Base-by-base conservation (phyloP, 2,797 vertebrate genomes). In the Acanthiza pusilla region DNA sequence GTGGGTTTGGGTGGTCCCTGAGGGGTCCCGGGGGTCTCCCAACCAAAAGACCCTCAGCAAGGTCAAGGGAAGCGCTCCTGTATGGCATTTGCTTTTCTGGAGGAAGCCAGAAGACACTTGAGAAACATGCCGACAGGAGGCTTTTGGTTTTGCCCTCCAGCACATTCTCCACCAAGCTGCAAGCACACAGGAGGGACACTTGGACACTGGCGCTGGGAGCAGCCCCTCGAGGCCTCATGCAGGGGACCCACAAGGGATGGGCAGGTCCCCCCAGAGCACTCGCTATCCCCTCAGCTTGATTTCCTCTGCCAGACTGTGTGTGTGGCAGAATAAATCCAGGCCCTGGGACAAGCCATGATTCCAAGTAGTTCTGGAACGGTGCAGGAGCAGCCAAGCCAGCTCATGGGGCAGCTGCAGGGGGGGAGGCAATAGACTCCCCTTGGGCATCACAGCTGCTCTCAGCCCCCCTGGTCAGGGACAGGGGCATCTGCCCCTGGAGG, bases 61-160 rank as follows among this genome's bases (percentile, higher is more conserved):
- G n/a, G n/a, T n/a, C n/a, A n/a, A 74, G 77, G 26, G 48, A 8
- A 42, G 8, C 2, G 0, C 8, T 16, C 4, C 7, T 45, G n/a
- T 58, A 7, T 3, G 53, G 25, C 76, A 88, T 73, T 67, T 73
- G 38, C 29, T 12, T 60, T n/a, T 88, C 85, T n/a, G 67, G 16
- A 13, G 68, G 76, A 7, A 88, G 85, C 45, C 63, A 18, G 25
- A 80, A 43, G 23, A 88, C 23, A 2, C 85, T 73, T 4, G 67
- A 58, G 68, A 66, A 88, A 40, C 85, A 88, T 0, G 53, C 45
- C n/a, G 16, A 36, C n/a, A 80, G 85, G 29, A 88, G 85, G 23
- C 17, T 58, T 66, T 21, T 66, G 53, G 60, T n/a, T 58, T 88
- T 73, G 38, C 76, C 68, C 20, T 66, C 16, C 75, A 88, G 53